phyloP scores from a whole-genome alignment of 2,888 invertebrate genomes.

The Monoplex corrugatus region DNA sequence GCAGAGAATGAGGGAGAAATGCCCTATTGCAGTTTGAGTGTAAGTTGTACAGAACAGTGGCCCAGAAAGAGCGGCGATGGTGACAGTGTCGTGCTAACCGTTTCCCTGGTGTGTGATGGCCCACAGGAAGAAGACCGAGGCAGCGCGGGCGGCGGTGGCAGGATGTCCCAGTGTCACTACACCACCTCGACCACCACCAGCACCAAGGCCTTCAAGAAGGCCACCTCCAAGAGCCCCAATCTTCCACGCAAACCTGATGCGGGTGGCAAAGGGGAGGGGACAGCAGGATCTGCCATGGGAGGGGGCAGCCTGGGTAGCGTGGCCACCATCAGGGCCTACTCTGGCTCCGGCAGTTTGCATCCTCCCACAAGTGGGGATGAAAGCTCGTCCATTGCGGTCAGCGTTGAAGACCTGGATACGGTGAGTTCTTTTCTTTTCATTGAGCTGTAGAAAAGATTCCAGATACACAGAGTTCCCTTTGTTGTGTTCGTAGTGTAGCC shows the following conservation, averaged over 20 bases:
- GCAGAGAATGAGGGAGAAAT: too few relatives aligned
- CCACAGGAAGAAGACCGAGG: slow-evolving; percentile 48
- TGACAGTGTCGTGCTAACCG: too few relatives aligned
- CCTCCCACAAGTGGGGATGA: slow-evolving; percentile 42
- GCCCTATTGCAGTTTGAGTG: too few relatives aligned
- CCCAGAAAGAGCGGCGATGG: too few relatives aligned
- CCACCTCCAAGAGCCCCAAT: slow-evolving; percentile 69
- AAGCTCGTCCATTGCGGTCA: slow-evolving; percentile 49
- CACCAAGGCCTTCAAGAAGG: slow-evolving; percentile 64
- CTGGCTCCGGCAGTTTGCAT: slow-evolving; percentile 51
- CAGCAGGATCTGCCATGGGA: neutral
- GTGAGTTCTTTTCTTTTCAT: slow-evolving; percentile 4
- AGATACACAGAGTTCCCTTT: too few relatives aligned
- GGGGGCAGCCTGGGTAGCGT: slow-evolving; percentile 1
- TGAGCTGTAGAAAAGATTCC: too few relatives aligned
- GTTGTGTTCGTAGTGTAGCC: too few relatives aligned
- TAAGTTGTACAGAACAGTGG: too few relatives aligned
- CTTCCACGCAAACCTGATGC: slow-evolving; percentile 67
- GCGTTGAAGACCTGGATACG: slow-evolving; percentile 67
- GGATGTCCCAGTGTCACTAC: neutral
- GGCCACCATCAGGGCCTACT: slow-evolving; percentile 13
- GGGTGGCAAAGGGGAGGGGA: slow-evolving; percentile 58
- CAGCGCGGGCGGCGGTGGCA: slow-evolving; percentile 16
- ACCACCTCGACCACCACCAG: neutral
- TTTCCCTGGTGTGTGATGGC: neutral